Percentiles rank a stretch among this genome's conserved stretches.
Conservation (phyloP, 2,888 invertebrate genomes). For the Apotomis turbidana region DNA sequence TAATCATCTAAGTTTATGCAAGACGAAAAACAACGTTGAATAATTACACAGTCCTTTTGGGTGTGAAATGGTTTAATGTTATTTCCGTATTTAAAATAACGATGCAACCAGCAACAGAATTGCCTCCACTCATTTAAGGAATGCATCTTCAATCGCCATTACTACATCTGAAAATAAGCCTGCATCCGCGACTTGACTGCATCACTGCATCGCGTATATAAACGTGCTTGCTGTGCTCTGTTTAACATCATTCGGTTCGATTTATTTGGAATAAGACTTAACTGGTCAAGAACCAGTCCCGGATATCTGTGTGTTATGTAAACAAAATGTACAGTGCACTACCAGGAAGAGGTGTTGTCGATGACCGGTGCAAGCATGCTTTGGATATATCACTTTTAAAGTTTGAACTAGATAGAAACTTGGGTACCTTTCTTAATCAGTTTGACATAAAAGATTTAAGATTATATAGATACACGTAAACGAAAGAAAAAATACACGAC, state of each 20-base stretch:
- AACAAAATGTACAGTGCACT: conserved; percentile 54
- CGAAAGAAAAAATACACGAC: no score
- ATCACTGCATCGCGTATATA: conserved; percentile 43
- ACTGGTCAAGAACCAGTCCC: conserved; percentile 55
- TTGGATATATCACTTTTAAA: conserved; percentile 44
- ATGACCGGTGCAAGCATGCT: conserved; percentile 48
- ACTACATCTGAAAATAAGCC: conserved; percentile 39
- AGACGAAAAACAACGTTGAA: conserved; percentile 13
- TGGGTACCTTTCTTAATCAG: background rate
- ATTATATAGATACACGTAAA: background rate
- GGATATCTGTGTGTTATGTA: conserved; percentile 53
- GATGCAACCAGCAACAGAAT: conserved; percentile 12
- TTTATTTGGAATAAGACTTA: conserved; percentile 49
- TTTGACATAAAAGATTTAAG: background rate
- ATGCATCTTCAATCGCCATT: conserved; percentile 36
- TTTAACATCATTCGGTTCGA: conserved; percentile 51
- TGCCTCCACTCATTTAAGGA: conserved; percentile 24
- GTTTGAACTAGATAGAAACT: background rate
- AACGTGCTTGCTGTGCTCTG: conserved; percentile 47
- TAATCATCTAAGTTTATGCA: conserved; percentile 6
- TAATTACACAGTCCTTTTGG: conserved; percentile 1
- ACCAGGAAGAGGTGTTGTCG: conserved; percentile 44
- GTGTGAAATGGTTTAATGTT: conserved; percentile 18
- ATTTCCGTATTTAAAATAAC: conserved; percentile 35
- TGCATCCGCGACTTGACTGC: conserved; percentile 42